Base-by-base conservation (phyloP, 2,888 invertebrate genomes). In the Corythucha ciliata region DNA sequence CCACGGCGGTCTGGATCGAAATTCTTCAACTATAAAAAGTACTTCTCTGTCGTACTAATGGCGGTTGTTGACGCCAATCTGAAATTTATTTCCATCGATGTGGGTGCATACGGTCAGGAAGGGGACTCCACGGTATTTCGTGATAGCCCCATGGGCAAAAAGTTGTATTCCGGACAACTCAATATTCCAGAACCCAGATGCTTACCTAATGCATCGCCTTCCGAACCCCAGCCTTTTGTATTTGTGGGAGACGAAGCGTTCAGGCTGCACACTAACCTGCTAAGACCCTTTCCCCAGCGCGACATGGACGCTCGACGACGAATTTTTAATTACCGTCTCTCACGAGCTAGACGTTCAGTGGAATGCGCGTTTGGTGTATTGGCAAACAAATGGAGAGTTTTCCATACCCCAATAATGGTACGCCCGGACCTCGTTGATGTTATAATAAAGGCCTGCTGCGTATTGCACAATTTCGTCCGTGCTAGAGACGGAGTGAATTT, bases 141-240 rank as follows among this genome's bases (percentile, higher is more conserved):
- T 33, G 48, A 56, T 14, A 52, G 48, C 21, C 44, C 51, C 20
- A 48, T 58, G 39, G 53, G 41, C n/a, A 53, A 36, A 47, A 57
- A 58, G 48, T 32, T 58, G 37, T 53, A 57, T 34, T 40, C 51
- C 10, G 44, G 25, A 14, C 21, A 44, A 22, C 46, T 57, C 47
- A 55, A 54, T 48, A 21, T 58, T 18, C 57, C 59, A n/a, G 16
- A 24, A 42, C 52, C 50, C 33, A 41, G 45, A 37, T 16, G 25
- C 22, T 40, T 58, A 48, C 58, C 57, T 18, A 42, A 22, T 26
- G 29, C 42, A 26, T 20, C 26, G 26, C n/a, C n/a, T n/a, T 26
- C 26, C 18, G 29, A 42, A 20, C 42, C 42, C 22, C 42, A 42
- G 42, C 42, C 42, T 5, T 42, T 42, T 26, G 27, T 42, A 27